phyloP scores from a whole-genome alignment of 2,113 vertebrate genomes.

The Capra hircus region DNA sequence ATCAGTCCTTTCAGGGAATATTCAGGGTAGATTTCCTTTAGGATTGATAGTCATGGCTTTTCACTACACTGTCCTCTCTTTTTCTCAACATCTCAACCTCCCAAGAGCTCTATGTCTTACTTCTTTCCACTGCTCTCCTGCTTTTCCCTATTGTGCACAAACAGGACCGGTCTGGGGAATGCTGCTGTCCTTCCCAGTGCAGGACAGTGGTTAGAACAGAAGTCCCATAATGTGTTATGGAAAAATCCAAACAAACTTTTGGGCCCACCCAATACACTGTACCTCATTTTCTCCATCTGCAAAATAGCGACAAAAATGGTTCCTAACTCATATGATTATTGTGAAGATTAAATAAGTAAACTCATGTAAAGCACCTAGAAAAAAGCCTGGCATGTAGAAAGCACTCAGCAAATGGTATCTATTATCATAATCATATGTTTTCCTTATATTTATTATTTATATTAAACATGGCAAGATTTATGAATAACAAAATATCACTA shows the following conservation, averaged over 20 bases:
- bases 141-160: background rate
- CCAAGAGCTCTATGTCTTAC: background rate
- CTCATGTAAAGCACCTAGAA: background rate
- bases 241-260: background rate
- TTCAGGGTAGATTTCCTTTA: background rate
- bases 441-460: background rate
- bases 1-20: background rate
- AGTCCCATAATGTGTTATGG: background rate
- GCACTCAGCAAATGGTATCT: background rate
- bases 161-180: background rate
- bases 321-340: background rate
- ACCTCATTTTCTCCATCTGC: background rate
- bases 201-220: background rate
- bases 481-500: background rate
- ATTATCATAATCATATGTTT: background rate
- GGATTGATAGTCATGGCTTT: background rate
- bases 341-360: background rate
- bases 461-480: background rate
- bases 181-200: background rate
- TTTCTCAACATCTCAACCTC: background rate
- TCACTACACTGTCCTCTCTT: background rate
- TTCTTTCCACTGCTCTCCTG: fast-evolving
- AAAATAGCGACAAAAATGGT: background rate
- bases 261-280: background rate
- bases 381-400: background rate